Conservation (phyloP, 2,888 invertebrate genomes). For the Scaptodrosophila latifasciaeformis region DNA sequence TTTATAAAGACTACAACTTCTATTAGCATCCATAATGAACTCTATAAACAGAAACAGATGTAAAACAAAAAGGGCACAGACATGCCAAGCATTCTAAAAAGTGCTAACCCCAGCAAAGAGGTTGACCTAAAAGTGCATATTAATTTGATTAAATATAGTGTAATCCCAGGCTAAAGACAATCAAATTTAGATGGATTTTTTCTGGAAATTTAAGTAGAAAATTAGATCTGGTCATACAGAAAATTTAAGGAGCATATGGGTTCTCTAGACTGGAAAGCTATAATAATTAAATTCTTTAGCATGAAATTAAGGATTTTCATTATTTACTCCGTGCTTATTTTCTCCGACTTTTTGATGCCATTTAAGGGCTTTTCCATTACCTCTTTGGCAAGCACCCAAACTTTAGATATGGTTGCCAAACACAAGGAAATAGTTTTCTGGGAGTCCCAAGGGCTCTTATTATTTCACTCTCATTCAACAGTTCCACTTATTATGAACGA, state of each 20-base stretch:
- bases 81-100: no score
- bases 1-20: slow-evolving; percentile 18
- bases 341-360: slow-evolving; percentile 39
- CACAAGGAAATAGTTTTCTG: neutral
- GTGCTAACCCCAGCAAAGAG: no score
- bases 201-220: no score
- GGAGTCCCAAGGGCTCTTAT: neutral
- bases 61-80: no score
- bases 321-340: slow-evolving; percentile 18
- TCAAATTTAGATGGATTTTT: no score
- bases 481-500: slow-evolving; percentile 40
- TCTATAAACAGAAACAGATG: no score
- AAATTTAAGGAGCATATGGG: neutral
- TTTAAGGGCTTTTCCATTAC: slow-evolving; percentile 19
- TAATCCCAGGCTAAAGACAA: no score
- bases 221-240: no score
- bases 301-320: slow-evolving; percentile 23
- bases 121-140: no score
- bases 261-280: neutral
- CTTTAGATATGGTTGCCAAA: slow-evolving; percentile 40
- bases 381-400: neutral
- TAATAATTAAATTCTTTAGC: neutral
- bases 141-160: no score
- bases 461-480: no score
- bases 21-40: slow-evolving; percentile 33